Evolutionary conservation across 2,797 vertebrate species (phyloP), one percentile per base, ranked within the genome.

Genomic region (Arctocebus calabarensis): DNA sequence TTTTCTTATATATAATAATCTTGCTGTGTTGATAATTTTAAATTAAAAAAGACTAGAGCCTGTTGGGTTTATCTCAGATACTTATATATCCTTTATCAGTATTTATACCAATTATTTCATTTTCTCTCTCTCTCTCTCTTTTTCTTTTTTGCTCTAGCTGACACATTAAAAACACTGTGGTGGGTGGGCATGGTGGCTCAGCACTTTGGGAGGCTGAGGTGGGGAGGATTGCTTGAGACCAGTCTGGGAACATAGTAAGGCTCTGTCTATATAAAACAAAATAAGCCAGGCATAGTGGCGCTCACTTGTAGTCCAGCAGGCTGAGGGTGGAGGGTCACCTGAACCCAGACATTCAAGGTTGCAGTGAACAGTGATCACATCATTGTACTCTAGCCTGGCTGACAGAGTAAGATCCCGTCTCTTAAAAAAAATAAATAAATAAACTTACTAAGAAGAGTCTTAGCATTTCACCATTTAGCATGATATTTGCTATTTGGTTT

Each of bases 1-100:
- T 95, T 91, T 95, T 94, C 61, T 95, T 91, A 12, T 86, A 62
- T 90, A 27, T 75, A 59, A 70, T 61, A 71, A 86, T 84, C 62
- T 88, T 90, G 88, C 14, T 62, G 59, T 79, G 79, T 57, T 71
- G 91, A 79, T 90, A 86, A 85, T 66, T 90, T 96, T 85, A 88
- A 40, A 89, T 77, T 78, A 75, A 37, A 83, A 34, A 91, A 92
- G 90, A 52, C 57, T 79, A 61, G 34, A 45, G 22, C 64, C 43
- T 91, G 40, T 78, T 68, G 23, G 62, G 59, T 88, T 91, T 90
- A 82, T 90, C 55, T 88, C 48, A 88, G 55, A 40, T 43, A 87
- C 34, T 71, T 92, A 74, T 61, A 81, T 91, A 19, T 91, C 19
- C 37, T 87, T 75, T 79, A 74, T 37, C 61, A 89, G 89, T 37